Evolutionary conservation across 2,888 invertebrate genomes (phyloP).

Genomic region (Nephrotoma flavescens): DNA sequence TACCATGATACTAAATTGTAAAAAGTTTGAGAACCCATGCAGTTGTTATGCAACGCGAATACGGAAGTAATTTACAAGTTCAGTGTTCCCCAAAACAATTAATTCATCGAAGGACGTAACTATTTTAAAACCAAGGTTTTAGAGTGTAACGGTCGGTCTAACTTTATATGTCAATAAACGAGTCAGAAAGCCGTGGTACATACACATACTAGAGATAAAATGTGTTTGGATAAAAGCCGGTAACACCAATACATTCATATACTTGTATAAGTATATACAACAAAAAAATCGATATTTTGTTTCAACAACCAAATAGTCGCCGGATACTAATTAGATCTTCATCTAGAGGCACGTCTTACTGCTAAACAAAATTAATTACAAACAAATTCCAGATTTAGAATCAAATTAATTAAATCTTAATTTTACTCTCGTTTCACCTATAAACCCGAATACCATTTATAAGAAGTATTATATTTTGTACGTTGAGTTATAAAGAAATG

Average conservation of each 20-base stretch:
- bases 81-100: background rate
- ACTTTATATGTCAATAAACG: background rate
- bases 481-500: background rate
- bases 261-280: background rate
- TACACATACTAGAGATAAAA: background rate
- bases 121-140: background rate
- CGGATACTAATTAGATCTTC: background rate
- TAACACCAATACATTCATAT: background rate
- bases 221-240: background rate
- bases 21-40: background rate
- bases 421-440: background rate
- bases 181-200: background rate
- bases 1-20: too few relatives aligned
- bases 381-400: background rate
- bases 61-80: background rate
- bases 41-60: background rate
- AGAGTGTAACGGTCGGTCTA: background rate
- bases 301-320: background rate
- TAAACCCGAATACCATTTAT: background rate
- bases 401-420: background rate
- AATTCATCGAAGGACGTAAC: background rate
- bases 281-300: background rate
- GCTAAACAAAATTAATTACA: background rate
- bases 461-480: background rate
- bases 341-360: background rate